These are phyloP conservation scores for Ara ararauna DNA, from an alignment of 2,797 vertebrate genomes.

Conservation along the genomic window DNA sequence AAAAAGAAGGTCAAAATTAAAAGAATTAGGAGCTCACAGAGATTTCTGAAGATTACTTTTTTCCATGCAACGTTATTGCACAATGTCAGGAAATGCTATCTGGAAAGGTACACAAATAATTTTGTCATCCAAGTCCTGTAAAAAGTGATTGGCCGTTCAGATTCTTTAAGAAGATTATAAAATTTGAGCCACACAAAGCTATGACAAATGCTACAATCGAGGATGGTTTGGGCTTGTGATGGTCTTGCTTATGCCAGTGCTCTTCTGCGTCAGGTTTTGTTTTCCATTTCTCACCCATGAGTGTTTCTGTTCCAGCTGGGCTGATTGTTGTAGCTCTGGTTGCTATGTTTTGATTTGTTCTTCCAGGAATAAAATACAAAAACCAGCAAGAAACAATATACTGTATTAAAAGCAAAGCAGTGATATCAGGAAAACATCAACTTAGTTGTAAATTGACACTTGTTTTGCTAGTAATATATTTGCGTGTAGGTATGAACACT, in stretches of 20 bases:
- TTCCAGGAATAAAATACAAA: not conserved
- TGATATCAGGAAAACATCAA: not conserved
- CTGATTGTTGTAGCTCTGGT: not conserved
- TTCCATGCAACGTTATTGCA: not conserved
- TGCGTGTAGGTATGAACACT: not conserved
- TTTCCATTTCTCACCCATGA: not conserved
- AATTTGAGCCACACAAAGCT: not conserved
- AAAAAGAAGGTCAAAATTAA: not conserved
- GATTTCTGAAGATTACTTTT: not conserved
- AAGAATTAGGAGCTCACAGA: not conserved
- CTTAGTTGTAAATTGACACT: not conserved
- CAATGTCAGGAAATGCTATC: not conserved
- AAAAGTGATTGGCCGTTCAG: not conserved
- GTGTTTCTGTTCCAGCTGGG: not conserved
- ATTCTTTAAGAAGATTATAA: not conserved
- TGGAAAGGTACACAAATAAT: not conserved
- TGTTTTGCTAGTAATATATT: not conserved
- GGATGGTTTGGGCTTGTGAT: not conserved
- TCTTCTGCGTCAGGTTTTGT: not conserved
- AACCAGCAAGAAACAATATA: not conserved
- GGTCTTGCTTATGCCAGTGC: not conserved
- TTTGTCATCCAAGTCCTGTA: not conserved
- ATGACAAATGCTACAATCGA: rapidly evolving
- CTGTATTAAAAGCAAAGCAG: not conserved
- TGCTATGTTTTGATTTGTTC: not conserved